Percentiles rank a stretch among this genome's conserved stretches.
phyloP scores from a whole-genome alignment of 2,113 vertebrate genomes.

The Cardinalis cardinalis region DNA sequence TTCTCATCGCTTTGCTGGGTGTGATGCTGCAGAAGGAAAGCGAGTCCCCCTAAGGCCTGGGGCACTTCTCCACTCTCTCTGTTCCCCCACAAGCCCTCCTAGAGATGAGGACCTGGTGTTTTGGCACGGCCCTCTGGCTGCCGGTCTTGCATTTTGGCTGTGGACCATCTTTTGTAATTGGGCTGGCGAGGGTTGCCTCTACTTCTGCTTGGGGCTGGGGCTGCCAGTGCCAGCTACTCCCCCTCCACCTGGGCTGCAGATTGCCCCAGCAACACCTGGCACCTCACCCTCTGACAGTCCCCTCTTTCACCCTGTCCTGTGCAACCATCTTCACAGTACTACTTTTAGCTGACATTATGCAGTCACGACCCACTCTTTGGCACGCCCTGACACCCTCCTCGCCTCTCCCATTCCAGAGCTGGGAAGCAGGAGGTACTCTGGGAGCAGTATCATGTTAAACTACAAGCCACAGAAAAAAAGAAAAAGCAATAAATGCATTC shows the following conservation, averaged over 20 bases:
- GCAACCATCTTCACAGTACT: neutral
- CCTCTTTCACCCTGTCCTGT: neutral
- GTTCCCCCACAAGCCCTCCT: neutral
- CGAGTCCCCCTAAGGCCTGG: rapidly evolving
- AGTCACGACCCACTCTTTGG: neutral
- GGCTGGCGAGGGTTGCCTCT: constrained; percentile 9
- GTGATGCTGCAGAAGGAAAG: neutral
- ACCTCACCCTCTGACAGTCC: neutral
- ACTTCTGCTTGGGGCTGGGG: neutral
- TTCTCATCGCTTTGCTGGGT: neutral
- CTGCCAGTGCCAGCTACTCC: constrained; percentile 35
- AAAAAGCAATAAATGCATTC: neutral
- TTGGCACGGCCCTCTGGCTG: neutral
- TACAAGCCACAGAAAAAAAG: neutral
- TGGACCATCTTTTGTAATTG: constrained; percentile 37
- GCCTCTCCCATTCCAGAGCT: neutral
- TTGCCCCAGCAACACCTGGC: neutral
- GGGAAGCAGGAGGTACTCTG: neutral
- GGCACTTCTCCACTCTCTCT: neutral
- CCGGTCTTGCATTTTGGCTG: constrained; percentile 29
- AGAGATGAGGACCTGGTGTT: neutral
- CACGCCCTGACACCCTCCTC: neutral
- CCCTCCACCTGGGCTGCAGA: neutral
- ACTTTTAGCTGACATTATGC: neutral
- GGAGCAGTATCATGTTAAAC: neutral